Evolutionary conservation across 2,888 invertebrate species (phyloP).

Genomic region (Nasonovia ribisnigri): DNA sequence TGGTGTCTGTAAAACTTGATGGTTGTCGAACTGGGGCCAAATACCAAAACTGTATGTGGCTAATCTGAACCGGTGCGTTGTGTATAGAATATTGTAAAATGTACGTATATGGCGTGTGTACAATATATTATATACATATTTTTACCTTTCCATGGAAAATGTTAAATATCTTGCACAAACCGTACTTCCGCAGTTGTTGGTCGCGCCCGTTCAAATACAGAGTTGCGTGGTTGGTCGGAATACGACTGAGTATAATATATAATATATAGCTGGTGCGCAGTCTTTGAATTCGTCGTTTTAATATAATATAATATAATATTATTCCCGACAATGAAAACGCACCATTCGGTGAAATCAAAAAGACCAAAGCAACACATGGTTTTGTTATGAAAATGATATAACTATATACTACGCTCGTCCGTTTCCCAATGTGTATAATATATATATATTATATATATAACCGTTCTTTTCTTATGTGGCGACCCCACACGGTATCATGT

Average conservation of each 20-base stretch:
- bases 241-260: background rate
- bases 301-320: background rate
- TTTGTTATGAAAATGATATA: constrained; percentile 57
- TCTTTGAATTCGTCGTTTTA: constrained; percentile 26
- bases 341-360: constrained; percentile 57
- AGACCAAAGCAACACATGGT: constrained; percentile 57
- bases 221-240: background rate
- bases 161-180: background rate
- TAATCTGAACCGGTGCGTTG: constrained; percentile 4
- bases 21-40: constrained; percentile 23
- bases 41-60: constrained; percentile 33
- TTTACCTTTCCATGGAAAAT: background rate
- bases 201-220: background rate
- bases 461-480: constrained; percentile 28
- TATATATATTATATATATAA: background rate
- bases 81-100: constrained; percentile 24
- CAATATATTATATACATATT: background rate
- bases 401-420: constrained; percentile 40
- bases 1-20: constrained; percentile 10
- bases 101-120: background rate
- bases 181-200: background rate
- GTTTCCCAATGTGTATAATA: background rate
- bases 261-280: background rate
- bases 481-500: constrained; percentile 63
- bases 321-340: constrained; percentile 39